Evolutionary conservation across 1,140 invertebrate species (phyloP), one percentile per base, ranked within the genome.

Genomic region (Aphelenchoides besseyi): DNA sequence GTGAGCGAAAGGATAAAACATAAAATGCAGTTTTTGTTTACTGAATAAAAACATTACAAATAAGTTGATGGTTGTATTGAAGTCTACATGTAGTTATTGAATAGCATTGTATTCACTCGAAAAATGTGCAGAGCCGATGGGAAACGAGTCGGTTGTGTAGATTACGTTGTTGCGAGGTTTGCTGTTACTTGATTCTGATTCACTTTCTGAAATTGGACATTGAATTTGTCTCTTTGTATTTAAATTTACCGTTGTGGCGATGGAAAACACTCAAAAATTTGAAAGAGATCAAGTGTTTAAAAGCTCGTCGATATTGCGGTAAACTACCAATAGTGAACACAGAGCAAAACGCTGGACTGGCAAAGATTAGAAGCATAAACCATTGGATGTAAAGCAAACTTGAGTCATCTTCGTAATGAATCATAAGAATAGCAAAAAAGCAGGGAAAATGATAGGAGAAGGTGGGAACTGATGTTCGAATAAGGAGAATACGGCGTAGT

Each of bases 1-100:
- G 30, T 16, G 12, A 66, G 36, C 36, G 36, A 29, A 66, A 33
- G 23, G 36, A 66, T 30, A 29, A 36, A 29, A 66, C 36, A 2
- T 33, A n/a, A n/a, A n/a, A n/a, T n/a, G n/a, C n/a, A n/a, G 16
- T 66, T 1, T 66, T 16, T 36, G 12, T 66, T 66, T 16, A 66
- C n/a, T 33, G 63, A 1, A 18, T 55, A 61, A 61, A 35, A 61
- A 61, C n/a, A n/a, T n/a, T n/a, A n/a, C n/a, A n/a, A n/a, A n/a
- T n/a, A n/a, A n/a, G n/a, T n/a, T n/a, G n/a, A n/a, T n/a, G n/a
- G n/a, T n/a, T n/a, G n/a, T n/a, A n/a, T n/a, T n/a, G n/a, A n/a
- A n/a, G n/a, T n/a, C n/a, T n/a, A n/a, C n/a, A n/a, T n/a, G n/a
- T n/a, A n/a, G n/a, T n/a, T n/a, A n/a, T n/a, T n/a, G n/a, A n/a